Base-by-base conservation (phyloP, 2,888 invertebrate species). In the Lampropteryx suffumata region DNA sequence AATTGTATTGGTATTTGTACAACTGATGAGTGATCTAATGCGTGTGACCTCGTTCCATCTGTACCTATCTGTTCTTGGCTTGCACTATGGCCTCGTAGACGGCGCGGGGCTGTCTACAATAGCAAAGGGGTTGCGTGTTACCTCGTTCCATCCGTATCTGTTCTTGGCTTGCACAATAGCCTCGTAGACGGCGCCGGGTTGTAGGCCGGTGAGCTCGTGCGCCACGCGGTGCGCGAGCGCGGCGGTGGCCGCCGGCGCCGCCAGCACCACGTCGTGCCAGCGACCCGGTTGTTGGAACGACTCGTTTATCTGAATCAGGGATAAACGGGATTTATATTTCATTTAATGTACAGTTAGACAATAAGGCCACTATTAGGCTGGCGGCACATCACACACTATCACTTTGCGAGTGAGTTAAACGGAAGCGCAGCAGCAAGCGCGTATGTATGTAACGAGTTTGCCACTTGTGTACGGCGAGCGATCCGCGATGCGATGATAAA, bases 151-250 rank as follows among this genome's bases (percentile, higher is more conserved):
- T 0, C 94, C 94, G 61, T 94, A 94, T 80, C 93, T 91, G 79
- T 95, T 95, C 86, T 93, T 94, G 50, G 94, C 94, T 68, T 94
- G 94, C 43, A 94, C 94, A 62, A 94, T 93, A 8, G 94, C 94
- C 69, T 95, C 94, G 77, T 94, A 95, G 55, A 93, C 92, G 6
- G 94, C 92, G 1, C 92, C 93, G 0, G 94, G 92, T 73, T 93
- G 91, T 58, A 95, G 83, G 26, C 91, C 91, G 21, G 88, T 84
- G 65, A 94, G 92, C 76, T 93, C 92, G 79, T 94, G 94, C 0
- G 92, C 82, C 73, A 94, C 94, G 61, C 91, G 70, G 72, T 90
- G 90, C 1, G 86, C 78, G 3, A 89, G 76, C 0, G 82, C 61
- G 41, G 78, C 82, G 7, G 79, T 80, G 0, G 89, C 81, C 61